Evolutionary conservation across 2,888 invertebrate genomes (phyloP), one percentile per base, ranked within the genome.

Genomic region (Esperia sulphurella): DNA sequence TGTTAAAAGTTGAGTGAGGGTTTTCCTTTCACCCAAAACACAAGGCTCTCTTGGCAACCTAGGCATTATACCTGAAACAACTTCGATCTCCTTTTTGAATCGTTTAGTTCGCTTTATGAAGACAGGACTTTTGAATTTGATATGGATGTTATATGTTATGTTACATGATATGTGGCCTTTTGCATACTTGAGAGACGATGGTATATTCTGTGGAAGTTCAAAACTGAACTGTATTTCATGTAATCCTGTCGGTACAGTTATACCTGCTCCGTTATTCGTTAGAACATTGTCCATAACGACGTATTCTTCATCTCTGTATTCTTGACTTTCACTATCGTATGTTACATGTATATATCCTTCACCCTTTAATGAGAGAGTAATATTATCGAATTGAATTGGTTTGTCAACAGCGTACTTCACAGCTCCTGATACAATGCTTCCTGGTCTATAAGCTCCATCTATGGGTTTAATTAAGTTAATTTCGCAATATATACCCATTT

Each of bases 101-200:
- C 55, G 65, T 48, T 68, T 72, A 1, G 60, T 49, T 3, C 64
- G 62, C 33, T 54, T 47, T 6, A 75, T 66, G 41, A 70, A 52
- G 1, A 71, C 71, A 0, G 66, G 58, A 46, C 54, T 65, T 28
- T 71, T 63, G 13, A 75, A 75, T 55, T 65, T 70, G 29, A 73
- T 69, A 0, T 63, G 61, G n/a, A 75, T 52, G 35, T 71, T 63
- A 42, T 75, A 76, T 10, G 49, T 53, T 8, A 75, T 74, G 0
- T 51, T 42, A 21, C 73, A 68, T 21, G 21, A 21, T 2, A 21
- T 21, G 5, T 21, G 21, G 0, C 41, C n/a, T 30, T 53, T 55
- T 0, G 30, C 29, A 37, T 60, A 65, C 3, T 57, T 43, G 14
- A 67, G 51, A 4, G 62, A 58, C 0, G 67, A 48, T 7, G 75